phyloP scores from a whole-genome alignment of 2,888 invertebrate genomes.

The Agrochola lota region DNA sequence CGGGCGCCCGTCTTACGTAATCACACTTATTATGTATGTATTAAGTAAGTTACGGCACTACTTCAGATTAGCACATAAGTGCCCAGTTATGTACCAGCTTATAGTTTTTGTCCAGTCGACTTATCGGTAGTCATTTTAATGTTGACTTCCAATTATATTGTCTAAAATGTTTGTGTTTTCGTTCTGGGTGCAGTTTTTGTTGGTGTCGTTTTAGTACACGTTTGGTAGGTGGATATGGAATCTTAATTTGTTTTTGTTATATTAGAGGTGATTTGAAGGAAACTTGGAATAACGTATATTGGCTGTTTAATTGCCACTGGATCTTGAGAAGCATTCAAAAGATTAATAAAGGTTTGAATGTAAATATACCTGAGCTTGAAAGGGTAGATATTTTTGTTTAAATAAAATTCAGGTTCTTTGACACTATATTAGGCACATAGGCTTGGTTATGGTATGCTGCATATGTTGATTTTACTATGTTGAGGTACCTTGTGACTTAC shows the following conservation, averaged over 20 bases:
- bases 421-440: not conserved
- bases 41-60: conserved; percentile 79
- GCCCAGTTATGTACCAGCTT: conserved; percentile 70
- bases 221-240: not conserved
- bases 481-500: not conserved
- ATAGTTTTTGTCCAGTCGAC: conserved; percentile 61
- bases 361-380: too few species aligned
- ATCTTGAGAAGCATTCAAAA: not conserved
- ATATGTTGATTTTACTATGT: not conserved
- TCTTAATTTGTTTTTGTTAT: not conserved
- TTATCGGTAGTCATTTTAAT: conserved; percentile 55
- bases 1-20: conserved; percentile 84
- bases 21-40: conserved; percentile 88
- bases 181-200: conserved; percentile 28
- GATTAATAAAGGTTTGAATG: too few species aligned
- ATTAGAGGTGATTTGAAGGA: not conserved
- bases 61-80: conserved; percentile 82
- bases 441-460: too few species aligned
- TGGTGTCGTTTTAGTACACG: not conserved
- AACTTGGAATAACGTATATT: not conserved
- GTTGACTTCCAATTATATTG: conserved; percentile 53
- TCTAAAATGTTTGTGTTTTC: conserved; percentile 38
- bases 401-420: too few species aligned
- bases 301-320: not conserved
- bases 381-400: too few species aligned